Percentiles rank a stretch among this genome's conserved stretches.
Conservation (phyloP, 2,888 invertebrate genomes). For the Vandiemenella viatica region DNA sequence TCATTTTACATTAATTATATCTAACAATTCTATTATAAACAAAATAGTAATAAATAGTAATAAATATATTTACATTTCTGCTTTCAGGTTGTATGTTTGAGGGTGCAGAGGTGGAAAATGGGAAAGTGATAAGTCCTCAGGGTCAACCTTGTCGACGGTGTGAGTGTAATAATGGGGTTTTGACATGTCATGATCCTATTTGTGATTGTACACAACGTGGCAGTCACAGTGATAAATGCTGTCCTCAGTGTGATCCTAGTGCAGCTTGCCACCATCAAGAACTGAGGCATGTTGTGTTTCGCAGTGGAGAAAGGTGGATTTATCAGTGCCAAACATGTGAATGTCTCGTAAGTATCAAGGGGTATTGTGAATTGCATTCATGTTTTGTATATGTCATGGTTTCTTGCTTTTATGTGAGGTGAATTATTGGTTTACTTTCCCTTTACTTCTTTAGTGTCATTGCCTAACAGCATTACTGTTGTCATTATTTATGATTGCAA, state of each 20-base stretch:
- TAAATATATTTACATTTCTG: background rate
- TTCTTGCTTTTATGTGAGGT: too few species aligned
- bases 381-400: too few species aligned
- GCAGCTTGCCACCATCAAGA: constrained; percentile 67
- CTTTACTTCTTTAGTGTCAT: background rate
- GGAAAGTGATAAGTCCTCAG: constrained; percentile 33
- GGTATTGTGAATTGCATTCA: too few species aligned
- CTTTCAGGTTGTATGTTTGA: constrained; percentile 49
- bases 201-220: constrained; percentile 47
- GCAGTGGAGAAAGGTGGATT: constrained; percentile 75
- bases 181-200: constrained; percentile 47
- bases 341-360: constrained; percentile 58
- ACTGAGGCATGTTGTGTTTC: constrained; percentile 54
- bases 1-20: too few species aligned
- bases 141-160: constrained; percentile 35
- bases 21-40: background rate
- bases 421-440: background rate
- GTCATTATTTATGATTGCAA: too few species aligned
- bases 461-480: background rate
- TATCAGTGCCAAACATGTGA: constrained; percentile 87
- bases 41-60: background rate
- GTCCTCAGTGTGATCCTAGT: constrained; percentile 63
- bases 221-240: constrained; percentile 37
- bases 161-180: constrained; percentile 41
- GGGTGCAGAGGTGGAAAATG: constrained; percentile 44